Base-by-base conservation (phyloP, 92 coral and sea anemone genomes). In the Porites evermanni region DNA sequence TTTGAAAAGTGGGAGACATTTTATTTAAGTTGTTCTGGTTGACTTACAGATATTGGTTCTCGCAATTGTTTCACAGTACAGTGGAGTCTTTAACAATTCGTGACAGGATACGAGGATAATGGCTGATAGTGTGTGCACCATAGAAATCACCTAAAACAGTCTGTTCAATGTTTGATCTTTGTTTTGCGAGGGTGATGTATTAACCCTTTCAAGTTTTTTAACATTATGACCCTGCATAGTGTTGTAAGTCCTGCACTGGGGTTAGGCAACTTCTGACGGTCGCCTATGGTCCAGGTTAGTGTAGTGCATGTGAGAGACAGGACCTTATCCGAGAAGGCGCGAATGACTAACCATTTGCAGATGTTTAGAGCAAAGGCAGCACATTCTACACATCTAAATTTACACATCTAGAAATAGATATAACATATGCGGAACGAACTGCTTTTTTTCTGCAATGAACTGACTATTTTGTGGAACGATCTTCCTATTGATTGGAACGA, bases 91-190 rank as follows among this genome's bases (percentile, higher is more conserved):
- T 54, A 17, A 70, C 75, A 70, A 70, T 70, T 54, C 75, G 26
- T 70, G 44, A 70, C 75, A 70, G 75, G 75, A 70, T 70, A 70
- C 75, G 21, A 70, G 75, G 75, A 70, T 70, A 54, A 70, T 54
- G 75, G 75, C 75, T 70, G 75, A 70, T 70, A 44, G 75, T 3
- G 53, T 54, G 12, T 70, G 75, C 75, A 70, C 75, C 32, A 70
- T 70, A 19, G 54, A 70, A 80, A 80, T 80, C 61, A 60, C 76
- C 85, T 80, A 80, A 80, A 80, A 80, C 63, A 66, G 75, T 80
- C 75, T 80, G 85, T 80, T 66, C 59, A 24, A 67, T 80, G 64
- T 80, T 80, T 80, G 85, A 80, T 80, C 85, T 80, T 67, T 80
- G 85, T 66, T 80, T 80, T 67, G 75, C 73, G 32, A 56, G 83